Percentiles rank a stretch among this genome's conserved stretches.
Evolutionary conservation across 2,888 invertebrate genomes (phyloP).

Genomic region (Scaptodrosophila latifasciaeformis): DNA sequence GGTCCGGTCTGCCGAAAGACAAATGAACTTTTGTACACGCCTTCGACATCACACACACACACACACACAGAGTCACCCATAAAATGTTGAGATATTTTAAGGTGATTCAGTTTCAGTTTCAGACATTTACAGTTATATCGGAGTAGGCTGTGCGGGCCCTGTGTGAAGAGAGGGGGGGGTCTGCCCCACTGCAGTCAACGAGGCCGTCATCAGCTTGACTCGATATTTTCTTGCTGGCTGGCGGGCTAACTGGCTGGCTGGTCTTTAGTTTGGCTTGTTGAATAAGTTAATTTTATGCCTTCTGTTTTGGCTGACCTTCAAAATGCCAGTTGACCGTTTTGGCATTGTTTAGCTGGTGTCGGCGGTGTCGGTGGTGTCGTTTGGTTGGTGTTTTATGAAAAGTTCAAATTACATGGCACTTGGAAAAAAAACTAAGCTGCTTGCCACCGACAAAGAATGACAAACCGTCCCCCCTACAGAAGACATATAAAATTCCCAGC

Average conservation of each 20-base stretch:
- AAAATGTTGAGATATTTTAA: constrained; percentile 19
- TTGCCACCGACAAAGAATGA: background rate
- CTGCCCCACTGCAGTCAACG: constrained; percentile 1
- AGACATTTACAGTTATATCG: constrained; percentile 16
- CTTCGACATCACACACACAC: constrained; percentile 18
- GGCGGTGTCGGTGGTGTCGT: background rate
- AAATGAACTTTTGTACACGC: constrained; percentile 1
- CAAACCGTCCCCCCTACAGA: too few species aligned
- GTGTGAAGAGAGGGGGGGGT: background rate
- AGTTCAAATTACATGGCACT: background rate
- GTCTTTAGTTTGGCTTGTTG: constrained; percentile 23
- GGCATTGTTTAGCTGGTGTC: constrained; percentile 18
- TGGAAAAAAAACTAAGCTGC: background rate
- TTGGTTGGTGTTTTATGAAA: constrained; percentile 23
- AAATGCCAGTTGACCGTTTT: constrained; percentile 36
- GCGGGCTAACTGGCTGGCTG: too few species aligned
- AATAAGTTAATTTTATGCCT: constrained; percentile 30
- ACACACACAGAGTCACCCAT: constrained; percentile 7
- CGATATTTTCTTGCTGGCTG: too few species aligned
- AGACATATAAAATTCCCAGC: too few species aligned
- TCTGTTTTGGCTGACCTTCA: constrained; percentile 36
- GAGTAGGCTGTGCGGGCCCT: too few species aligned
- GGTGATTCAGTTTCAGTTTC: constrained; percentile 23
- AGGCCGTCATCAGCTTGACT: constrained; percentile 7
- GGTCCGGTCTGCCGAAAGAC: background rate